Evolutionary conservation across 2,888 invertebrate genomes (phyloP), one percentile per base, ranked within the genome.

Genomic region (Volucella bombylans): DNA sequence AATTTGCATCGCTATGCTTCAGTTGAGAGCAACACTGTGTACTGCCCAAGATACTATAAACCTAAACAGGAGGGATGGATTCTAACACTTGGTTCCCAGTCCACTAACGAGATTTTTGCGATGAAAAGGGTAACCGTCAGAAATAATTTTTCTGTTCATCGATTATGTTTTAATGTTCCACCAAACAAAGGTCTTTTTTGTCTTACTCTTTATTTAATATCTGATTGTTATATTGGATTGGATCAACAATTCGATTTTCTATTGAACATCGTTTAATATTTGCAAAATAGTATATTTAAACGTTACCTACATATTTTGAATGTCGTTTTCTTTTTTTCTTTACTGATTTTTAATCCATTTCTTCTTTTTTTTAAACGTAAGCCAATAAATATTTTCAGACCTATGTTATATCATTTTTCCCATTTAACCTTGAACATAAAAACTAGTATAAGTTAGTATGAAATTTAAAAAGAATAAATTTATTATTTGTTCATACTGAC

Each of bases 11-110:
- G 94, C 47, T 93, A 93, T 89, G 93, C 93, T 59, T 92, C 92
- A 45, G 92, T 93, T 67, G 91, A 92, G 1, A 93, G 92, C 88
- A 94, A 94, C 88, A 95, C 95, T 15, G 96, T 96, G n/a, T 92
- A 95, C 82, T 95, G 97, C 81, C 96, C 97, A 0, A 94, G 95
- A 83, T 99, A 97, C 93, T 95, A 97, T 1, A 98, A 98, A 90
- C 95, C 95, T 47, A 99, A 99, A 92, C 97, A 97, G 89, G 99
- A 99, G 90, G 97, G 98, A 73, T 99, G 99, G 99, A 96, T 99
- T 92, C 90, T 98, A 1, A 94, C 97, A 0, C 92, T 99, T 9
- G 98, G 98, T 2, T 94, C 94, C 31, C 92, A 94, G 23, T 94
- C 94, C 68, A 92, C 92, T 1, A 93, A 94, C 31, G 96, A 98